phyloP scores from a whole-genome alignment of 2,888 invertebrate species.

The Zootermopsis nevadensis region DNA sequence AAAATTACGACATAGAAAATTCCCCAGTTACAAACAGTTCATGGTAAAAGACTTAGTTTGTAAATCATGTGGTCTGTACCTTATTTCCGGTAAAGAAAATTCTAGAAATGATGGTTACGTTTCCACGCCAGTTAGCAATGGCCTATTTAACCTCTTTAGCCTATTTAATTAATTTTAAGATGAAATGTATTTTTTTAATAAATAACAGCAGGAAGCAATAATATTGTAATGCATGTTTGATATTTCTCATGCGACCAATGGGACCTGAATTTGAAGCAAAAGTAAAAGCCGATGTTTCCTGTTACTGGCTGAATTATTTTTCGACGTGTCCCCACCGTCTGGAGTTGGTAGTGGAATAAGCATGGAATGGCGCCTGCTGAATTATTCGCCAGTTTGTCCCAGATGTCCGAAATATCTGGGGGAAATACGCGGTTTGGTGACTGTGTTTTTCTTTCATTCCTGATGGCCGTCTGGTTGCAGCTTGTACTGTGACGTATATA shows the following conservation, averaged over 20 bases:
- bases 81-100: too few species aligned
- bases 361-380: not conserved
- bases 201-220: too few species aligned
- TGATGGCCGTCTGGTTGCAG: not conserved
- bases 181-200: too few species aligned
- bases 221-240: not conserved
- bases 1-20: too few species aligned
- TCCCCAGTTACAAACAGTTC: too few species aligned
- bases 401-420: slow-evolving; percentile 27
- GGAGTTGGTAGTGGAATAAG: not conserved
- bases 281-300: not conserved
- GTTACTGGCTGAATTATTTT: slow-evolving; percentile 31
- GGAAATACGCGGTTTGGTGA: not conserved
- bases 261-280: not conserved
- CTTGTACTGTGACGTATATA: not conserved
- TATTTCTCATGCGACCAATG: not conserved
- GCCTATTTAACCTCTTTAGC: too few species aligned
- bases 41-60: too few species aligned
- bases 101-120: too few species aligned
- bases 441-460: not conserved
- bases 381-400: slow-evolving; percentile 24
- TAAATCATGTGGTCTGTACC: too few species aligned
- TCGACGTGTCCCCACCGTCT: slow-evolving; percentile 2
- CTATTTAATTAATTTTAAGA: too few species aligned
- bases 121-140: too few species aligned